Base-by-base conservation (phyloP, 2,113 vertebrate genomes). In the Neotoma lepida region DNA sequence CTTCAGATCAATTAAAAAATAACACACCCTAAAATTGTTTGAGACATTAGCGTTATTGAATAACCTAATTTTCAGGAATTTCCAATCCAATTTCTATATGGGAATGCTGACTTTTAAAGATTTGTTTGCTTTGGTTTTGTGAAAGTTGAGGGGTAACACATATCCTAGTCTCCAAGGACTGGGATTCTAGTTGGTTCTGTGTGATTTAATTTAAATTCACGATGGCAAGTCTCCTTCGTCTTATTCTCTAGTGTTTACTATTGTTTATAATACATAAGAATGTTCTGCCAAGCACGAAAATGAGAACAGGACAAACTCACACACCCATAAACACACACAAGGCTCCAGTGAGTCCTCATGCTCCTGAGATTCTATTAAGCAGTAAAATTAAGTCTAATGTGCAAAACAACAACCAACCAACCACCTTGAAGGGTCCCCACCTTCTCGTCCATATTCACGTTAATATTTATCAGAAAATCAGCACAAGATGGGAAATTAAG, bases 1-100 rank as follows among this genome's bases (percentile, higher is more conserved):
- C 92, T 91, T 71, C 78, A 71, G 24, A 86, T 88, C 41, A 89
- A 33, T 81, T 85, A 74, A 91, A 46, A 64, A 44, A 86, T n/a
- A 85, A 76, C 85, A 4, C 7, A 61, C 33, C 46, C 46, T 30
- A 64, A 89, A 73, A 90, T 63, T 92, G 18, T 46, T 87, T 30
- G 46, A 30, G n/a, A 74, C 28, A 68, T 77, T 54, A n/a, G 2
- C 51, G 33, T 66, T 80, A 49, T 28, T 51, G 44, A 89, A 95
- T 89, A 89, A 89, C 89, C 94, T 54, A 93, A 74, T 39, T 39
- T 18, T 9, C 46, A 82, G 64, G 64, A 39, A 2, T 88, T 95
- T 88, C 44, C 28, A 51, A 78, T 39, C 15, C 26, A n/a, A 86
- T 54, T 4, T 1, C 26, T 44, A 0, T 13, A 12, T 66, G 41